Percentiles rank a stretch among this genome's conserved stretches.
Conservation (phyloP, 1,140 invertebrate genomes). For the Phenacoccus solenopsis region DNA sequence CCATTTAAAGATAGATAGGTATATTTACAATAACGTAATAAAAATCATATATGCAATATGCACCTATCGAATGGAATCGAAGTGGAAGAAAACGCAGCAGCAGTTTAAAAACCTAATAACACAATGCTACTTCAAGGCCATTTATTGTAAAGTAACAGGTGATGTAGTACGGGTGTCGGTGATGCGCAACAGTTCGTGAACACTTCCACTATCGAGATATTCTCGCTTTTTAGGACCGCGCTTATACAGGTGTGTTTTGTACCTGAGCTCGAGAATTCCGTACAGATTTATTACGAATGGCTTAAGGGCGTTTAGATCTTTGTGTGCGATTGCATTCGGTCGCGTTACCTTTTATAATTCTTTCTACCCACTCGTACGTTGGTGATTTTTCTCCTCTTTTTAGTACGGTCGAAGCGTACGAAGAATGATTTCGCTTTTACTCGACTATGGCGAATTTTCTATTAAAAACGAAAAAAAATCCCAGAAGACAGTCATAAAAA, state of each 20-base stretch:
- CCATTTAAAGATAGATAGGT: no score
- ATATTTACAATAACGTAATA: no score
- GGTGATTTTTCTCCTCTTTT: no score
- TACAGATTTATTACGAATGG: neutral
- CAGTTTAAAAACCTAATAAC: no score
- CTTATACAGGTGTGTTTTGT: neutral
- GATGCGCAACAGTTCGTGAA: neutral
- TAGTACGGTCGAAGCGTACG: no score
- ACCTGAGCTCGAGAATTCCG: neutral
- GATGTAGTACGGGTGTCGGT: neutral
- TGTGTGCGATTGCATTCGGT: neutral
- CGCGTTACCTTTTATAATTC: neutral
- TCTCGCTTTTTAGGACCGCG: neutral
- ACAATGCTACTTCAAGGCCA: neutral
- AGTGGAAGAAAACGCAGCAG: no score
- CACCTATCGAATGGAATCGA: no score
- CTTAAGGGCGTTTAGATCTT: neutral
- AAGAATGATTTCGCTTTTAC: no score
- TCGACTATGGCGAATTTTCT: no score
- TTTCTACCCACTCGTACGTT: slow-evolving; percentile 1
- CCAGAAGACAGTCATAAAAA: no score
- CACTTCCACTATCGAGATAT: neutral
- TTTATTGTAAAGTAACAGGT: neutral
- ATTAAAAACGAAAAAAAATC: no score
- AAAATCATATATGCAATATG: no score